phyloP scores from a whole-genome alignment of 2,888 invertebrate species.

The Xestia ashworthii region DNA sequence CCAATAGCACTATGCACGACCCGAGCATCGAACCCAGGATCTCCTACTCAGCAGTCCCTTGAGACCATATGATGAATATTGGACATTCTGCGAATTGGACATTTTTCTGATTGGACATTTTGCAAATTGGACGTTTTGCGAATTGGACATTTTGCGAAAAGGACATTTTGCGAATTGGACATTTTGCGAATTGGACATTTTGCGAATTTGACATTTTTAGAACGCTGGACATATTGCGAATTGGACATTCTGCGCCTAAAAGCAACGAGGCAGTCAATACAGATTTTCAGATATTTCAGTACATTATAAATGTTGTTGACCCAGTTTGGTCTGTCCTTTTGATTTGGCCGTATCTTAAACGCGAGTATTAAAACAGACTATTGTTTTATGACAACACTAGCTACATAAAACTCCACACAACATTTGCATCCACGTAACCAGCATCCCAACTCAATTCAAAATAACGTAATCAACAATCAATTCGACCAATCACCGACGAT shows the following conservation, averaged over 20 bases:
- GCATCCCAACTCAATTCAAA: constrained; percentile 14
- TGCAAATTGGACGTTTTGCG: no score
- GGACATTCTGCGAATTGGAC: no score
- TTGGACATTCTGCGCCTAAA: no score
- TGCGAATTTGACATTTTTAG: no score
- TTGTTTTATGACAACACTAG: no score
- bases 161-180: no score
- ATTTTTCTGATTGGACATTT: no score
- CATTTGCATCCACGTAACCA: constrained; percentile 16
- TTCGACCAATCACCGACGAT: constrained; percentile 55
- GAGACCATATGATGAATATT: no score
- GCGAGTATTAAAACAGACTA: not conserved
- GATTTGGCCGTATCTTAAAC: not conserved
- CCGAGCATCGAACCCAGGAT: not conserved
- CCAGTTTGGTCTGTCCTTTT: not conserved
- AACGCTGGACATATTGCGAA: no score
- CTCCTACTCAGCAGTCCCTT: not conserved
- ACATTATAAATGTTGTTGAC: not conserved
- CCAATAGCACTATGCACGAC: not conserved
- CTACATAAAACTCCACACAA: not conserved
- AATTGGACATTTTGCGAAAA: no score
- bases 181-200: no score
- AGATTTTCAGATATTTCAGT: not conserved
- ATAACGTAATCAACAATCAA: constrained; percentile 52
- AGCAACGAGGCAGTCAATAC: not conserved